Percentiles rank a stretch among this genome's conserved stretches.
Conservation (phyloP, 2,888 invertebrate genomes). For the Pegoplata infirma region DNA sequence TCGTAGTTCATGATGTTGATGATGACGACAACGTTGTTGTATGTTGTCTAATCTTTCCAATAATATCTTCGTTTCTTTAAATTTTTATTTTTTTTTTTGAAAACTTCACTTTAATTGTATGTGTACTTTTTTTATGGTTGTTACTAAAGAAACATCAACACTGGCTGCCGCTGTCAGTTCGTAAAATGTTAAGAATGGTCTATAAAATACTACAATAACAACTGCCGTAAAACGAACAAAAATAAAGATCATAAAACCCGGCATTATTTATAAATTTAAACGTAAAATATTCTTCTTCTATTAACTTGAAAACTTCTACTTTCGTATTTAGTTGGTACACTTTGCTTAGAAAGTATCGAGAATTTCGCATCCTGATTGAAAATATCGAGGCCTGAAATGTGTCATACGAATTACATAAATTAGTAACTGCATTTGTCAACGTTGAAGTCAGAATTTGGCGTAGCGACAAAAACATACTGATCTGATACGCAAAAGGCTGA, state of each 20-base stretch:
- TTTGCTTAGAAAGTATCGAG: no score
- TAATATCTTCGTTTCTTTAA: constrained; percentile 66
- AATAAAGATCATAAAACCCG: constrained; percentile 52
- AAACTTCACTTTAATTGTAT: constrained; percentile 34
- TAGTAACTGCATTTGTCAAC: no score
- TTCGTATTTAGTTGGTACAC: neutral
- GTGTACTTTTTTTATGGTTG: neutral
- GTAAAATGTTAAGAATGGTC: constrained; percentile 50
- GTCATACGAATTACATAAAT: no score
- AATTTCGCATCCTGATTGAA: no score
- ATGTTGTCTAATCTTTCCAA: constrained; percentile 73
- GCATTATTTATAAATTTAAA: constrained; percentile 47
- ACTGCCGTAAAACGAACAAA: constrained; percentile 9
- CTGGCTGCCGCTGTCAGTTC: constrained; percentile 43
- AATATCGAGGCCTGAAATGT: no score
- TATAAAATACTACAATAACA: constrained; percentile 47
- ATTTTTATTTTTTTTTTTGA: neutral
- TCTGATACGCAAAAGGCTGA: no score
- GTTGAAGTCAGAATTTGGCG: no score
- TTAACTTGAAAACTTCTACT: neutral
- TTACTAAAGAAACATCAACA: neutral
- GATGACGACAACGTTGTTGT: constrained; percentile 23
- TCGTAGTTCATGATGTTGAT: constrained; percentile 14
- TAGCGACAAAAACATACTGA: no score
- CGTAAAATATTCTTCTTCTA: constrained; percentile 33